Conservation (phyloP, 2,797 vertebrate genomes). For the Poeciliopsis turneri region DNA sequence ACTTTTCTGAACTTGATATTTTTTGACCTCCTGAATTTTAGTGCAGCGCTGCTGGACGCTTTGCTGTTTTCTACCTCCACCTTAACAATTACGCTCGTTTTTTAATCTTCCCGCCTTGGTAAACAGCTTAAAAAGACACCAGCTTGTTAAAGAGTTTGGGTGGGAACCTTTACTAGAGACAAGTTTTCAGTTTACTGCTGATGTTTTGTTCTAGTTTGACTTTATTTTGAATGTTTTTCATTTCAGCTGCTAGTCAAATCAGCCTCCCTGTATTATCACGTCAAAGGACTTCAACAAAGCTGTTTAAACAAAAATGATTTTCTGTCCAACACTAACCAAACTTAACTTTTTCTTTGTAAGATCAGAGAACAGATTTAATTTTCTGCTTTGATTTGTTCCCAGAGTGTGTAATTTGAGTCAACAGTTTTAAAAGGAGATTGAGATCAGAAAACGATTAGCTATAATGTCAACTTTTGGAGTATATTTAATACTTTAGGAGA, state of each 20-base stretch:
- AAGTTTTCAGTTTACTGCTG: not conserved
- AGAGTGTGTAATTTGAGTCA: not conserved
- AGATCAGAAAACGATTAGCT: not conserved
- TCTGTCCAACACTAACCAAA: not conserved
- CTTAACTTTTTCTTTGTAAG: not conserved
- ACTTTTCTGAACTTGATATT: not conserved
- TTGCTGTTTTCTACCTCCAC: not conserved
- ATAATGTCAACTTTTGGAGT: not conserved
- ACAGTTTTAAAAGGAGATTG: not conserved
- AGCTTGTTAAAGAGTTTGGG: not conserved
- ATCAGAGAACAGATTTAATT: not conserved
- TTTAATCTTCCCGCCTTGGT: not conserved
- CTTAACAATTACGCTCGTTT: not conserved
- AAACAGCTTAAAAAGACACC: not conserved
- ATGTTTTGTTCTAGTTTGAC: not conserved
- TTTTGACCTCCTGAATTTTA: not conserved
- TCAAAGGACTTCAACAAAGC: not conserved
- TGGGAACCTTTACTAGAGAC: not conserved
- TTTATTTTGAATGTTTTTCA: not conserved
- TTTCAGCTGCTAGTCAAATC: not conserved
- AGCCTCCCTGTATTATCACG: not conserved
- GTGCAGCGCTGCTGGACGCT: not conserved
- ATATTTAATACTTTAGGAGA: not conserved
- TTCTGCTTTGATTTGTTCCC: not conserved
- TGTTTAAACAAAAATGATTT: not conserved